These are phyloP conservation scores for Euspilapteryx auroguttella DNA, from an alignment of 2,888 invertebrate genomes.

Conservation along the genomic window DNA sequence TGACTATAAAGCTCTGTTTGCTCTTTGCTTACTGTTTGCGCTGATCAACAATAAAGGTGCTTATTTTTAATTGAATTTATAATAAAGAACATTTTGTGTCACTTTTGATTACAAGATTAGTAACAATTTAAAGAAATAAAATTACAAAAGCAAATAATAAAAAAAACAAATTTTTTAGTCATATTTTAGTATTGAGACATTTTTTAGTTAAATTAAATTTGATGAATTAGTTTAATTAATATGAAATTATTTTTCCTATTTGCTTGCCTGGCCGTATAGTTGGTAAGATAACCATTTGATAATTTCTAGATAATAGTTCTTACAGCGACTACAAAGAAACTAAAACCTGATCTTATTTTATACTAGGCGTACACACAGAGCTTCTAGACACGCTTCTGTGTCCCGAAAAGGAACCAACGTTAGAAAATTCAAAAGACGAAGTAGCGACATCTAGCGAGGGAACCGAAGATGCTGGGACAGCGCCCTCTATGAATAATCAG, in stretches of 20 bases:
- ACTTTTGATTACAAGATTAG: no score
- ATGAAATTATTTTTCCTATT: no score
- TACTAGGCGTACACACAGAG: constrained; percentile 84
- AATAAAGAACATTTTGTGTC: no score
- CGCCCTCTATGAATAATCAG: constrained; percentile 17
- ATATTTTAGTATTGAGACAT: no score
- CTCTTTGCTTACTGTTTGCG: constrained; percentile 89
- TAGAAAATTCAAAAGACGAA: constrained; percentile 8
- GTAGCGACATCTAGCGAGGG: constrained; percentile 15
- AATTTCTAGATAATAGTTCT: neutral
- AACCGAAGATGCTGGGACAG: constrained; percentile 16
- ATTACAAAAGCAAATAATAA: no score
- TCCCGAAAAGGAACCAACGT: constrained; percentile 45
- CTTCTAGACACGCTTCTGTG: constrained; percentile 77
- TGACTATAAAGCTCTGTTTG: constrained; percentile 92
- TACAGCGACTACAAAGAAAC: neutral
- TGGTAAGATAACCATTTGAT: constrained; percentile 25
- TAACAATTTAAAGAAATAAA: no score
- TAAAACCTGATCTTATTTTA: no score
- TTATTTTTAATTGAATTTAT: constrained; percentile 12
- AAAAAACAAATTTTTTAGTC: no score
- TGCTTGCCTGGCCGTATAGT: constrained; percentile 32
- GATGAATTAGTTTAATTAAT: no score
- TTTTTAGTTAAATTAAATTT: no score
- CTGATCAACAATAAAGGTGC: constrained; percentile 92